phyloP scores from a whole-genome alignment of 2,888 invertebrate genomes.

The Podotricha telesiphe region DNA sequence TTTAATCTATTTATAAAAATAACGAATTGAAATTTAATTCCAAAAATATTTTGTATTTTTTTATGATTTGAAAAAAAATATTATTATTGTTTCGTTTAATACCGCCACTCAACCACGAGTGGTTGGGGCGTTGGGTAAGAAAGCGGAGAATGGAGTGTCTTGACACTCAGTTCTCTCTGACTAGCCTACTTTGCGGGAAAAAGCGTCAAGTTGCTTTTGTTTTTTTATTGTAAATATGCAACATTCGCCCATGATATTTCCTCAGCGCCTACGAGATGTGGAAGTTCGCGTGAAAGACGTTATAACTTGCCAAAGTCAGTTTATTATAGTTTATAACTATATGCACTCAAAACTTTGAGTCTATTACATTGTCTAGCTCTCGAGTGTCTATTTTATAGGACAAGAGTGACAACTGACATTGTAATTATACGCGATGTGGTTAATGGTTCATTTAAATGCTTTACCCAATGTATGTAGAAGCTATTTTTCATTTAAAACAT shows the following conservation, averaged over 20 bases:
- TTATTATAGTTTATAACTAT: slow-evolving; percentile 43
- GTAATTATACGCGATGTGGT: slow-evolving; percentile 7
- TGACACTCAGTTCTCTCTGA: too few species aligned
- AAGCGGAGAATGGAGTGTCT: too few species aligned
- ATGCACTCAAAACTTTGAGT: slow-evolving; percentile 37
- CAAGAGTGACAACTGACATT: not conserved
- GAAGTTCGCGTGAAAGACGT: slow-evolving; percentile 41
- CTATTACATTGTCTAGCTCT: slow-evolving; percentile 22
- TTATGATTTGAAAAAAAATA: too few species aligned
- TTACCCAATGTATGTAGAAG: not conserved
- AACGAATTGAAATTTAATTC: too few species aligned
- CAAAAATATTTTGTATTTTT: too few species aligned
- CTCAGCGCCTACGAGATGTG: slow-evolving; percentile 23
- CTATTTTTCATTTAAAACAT: not conserved
- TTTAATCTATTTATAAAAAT: too few species aligned
- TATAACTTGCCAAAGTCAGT: slow-evolving; percentile 40
- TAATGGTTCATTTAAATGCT: not conserved
- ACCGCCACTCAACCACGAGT: too few species aligned
- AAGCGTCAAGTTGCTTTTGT: too few species aligned
- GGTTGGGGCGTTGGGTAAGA: too few species aligned
- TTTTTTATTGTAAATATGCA: slow-evolving; percentile 17
- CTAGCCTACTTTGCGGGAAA: too few species aligned
- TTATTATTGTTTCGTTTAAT: too few species aligned
- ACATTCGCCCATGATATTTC: slow-evolving; percentile 31
- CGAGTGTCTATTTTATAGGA: slow-evolving; percentile 24